Percentiles rank a stretch among this genome's conserved stretches.
Conservation (phyloP, 2,113 vertebrate genomes). For the Saiga tatarica region DNA sequence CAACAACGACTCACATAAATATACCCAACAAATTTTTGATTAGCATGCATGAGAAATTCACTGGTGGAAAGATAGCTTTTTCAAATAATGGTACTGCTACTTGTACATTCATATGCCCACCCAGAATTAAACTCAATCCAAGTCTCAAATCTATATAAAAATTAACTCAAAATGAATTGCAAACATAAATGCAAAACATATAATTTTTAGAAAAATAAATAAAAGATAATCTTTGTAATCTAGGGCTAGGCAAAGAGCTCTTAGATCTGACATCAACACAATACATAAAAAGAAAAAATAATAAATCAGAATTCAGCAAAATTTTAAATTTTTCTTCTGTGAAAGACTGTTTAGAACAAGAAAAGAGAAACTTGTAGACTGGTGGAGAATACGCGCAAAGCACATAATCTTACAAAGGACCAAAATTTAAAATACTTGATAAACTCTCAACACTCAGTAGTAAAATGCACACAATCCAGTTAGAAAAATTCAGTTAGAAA, state of each 20-base stretch:
- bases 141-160: not conserved
- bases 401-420: not conserved
- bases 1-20: not conserved
- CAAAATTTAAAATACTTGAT: not conserved
- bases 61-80: not conserved
- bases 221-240: not conserved
- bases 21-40: not conserved
- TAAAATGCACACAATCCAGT: not conserved
- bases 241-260: not conserved
- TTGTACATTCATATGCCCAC: not conserved
- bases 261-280: not conserved
- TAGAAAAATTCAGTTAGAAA: not conserved
- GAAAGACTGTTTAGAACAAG: not conserved
- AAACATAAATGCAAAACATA: not conserved
- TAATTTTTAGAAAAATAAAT: not conserved
- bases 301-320: not conserved
- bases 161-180: not conserved
- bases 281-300: not conserved
- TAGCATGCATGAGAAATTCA: not conserved
- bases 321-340: not conserved
- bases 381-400: not conserved
- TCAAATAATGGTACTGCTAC: not conserved
- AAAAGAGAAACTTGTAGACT: not conserved
- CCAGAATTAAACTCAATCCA: not conserved
- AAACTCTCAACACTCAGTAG: not conserved